Base-by-base conservation (phyloP, 2,113 vertebrate species). In the Actenoides hombroni region DNA sequence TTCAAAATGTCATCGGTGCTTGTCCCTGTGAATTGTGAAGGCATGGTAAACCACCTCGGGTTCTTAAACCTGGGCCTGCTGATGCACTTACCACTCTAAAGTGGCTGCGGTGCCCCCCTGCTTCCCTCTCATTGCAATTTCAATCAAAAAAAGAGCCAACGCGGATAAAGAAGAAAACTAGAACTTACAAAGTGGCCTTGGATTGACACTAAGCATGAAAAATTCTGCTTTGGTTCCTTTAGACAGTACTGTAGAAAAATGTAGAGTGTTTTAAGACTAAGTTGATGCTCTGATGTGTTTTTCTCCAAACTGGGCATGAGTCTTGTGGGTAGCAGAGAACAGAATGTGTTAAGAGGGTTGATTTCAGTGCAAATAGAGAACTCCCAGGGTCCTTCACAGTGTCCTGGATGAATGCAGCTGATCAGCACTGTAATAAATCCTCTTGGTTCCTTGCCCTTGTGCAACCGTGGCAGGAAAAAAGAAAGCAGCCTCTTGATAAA, bases 21-120 rank as follows among this genome's bases (percentile, higher is more conserved):
- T 51, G 19, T 64, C 25, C 31, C 33, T 77, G 37, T 63, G 18
- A 54, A 31, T 54, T 83, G 35, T 54, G 67, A 74, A 78, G 40
- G 20, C 19, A 19, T 46, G 46, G 46, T 10, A 46, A 10, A 46
- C 10, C 23, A 59, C 23, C 0, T 6, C 0, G 0, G 35, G 25
- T 37, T 63, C 33, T 67, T 46, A 78, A 14, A 59, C 39, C 7
- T 40, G 46, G 49, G 49, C 25, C 12, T 61, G 24, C 5, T 74
- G 31, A 21, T n/a, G 35, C 8, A 33, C 9, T 21, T 60, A 10
- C 25, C 59, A 2, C 11, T 89, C 28, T n/a, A 5, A 67, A 91
- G 44, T n/a, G 28, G 5, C 59, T 88, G 37, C 57, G 18, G 11
- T 83, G 21, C 9, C 16, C 8, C 6, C 7, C 13, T 65, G 39